Conservation (phyloP, 2,888 invertebrate species). For the Salpingus planirostris region DNA sequence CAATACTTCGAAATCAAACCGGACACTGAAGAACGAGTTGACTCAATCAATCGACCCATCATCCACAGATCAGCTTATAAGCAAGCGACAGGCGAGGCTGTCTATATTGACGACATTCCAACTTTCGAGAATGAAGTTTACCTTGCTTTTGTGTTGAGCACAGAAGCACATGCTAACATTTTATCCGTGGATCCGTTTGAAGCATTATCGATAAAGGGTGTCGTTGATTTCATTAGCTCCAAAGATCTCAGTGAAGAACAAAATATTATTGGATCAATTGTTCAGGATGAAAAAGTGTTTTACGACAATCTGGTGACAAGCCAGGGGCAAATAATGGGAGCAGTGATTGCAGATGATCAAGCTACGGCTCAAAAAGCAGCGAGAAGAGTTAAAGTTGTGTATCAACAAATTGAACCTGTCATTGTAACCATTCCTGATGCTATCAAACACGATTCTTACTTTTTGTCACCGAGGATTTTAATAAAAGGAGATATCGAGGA, state of each 20-base stretch:
- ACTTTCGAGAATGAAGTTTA: slow-evolving; percentile 67
- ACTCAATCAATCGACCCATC: slow-evolving; percentile 73
- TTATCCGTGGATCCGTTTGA: slow-evolving; percentile 62
- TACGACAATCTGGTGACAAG: slow-evolving; percentile 64
- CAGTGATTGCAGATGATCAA: slow-evolving; percentile 70
- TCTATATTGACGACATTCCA: slow-evolving; percentile 87
- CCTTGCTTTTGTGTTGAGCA: slow-evolving; percentile 70
- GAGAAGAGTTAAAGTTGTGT: slow-evolving; percentile 63
- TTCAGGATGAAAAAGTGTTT: slow-evolving; percentile 80
- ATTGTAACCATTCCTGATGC: slow-evolving; percentile 87
- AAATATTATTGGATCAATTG: slow-evolving; percentile 60
- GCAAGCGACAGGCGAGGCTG: slow-evolving; percentile 86
- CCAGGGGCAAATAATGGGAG: slow-evolving; percentile 68
- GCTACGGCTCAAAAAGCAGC: slow-evolving; percentile 74
- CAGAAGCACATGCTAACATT: slow-evolving; percentile 74
- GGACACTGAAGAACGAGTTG: slow-evolving; percentile 50
- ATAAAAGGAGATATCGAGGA: slow-evolving; percentile 62
- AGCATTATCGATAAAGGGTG: slow-evolving; percentile 69
- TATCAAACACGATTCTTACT: slow-evolving; percentile 65
- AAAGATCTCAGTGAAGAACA: slow-evolving; percentile 64
- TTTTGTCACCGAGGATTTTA: slow-evolving; percentile 45
- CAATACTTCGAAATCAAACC: slow-evolving; percentile 58
- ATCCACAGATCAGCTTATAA: slow-evolving; percentile 76
- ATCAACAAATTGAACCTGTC: slow-evolving; percentile 71
- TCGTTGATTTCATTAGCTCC: slow-evolving; percentile 70